phyloP scores from a whole-genome alignment of 2,797 vertebrate genomes.

The Botia almorhae region DNA sequence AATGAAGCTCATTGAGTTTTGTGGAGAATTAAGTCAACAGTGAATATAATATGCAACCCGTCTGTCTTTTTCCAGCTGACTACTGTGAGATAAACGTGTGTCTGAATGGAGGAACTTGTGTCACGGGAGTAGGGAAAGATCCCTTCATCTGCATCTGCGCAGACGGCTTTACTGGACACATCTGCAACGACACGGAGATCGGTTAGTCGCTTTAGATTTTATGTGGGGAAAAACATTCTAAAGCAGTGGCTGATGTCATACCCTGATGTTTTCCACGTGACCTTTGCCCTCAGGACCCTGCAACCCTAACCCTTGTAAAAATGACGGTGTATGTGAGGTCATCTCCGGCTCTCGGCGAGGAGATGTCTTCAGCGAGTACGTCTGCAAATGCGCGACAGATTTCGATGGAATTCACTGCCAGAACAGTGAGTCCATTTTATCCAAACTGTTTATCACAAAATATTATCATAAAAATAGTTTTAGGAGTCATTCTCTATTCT shows the following conservation, averaged over 20 bases:
- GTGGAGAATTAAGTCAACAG: background rate
- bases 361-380: constrained; percentile 86
- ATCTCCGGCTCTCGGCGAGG: constrained; percentile 76
- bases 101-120: constrained; percentile 90
- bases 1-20: background rate
- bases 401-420: constrained; percentile 90
- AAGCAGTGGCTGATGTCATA: constrained; percentile 3
- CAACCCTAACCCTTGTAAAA: constrained; percentile 89
- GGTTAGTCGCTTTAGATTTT: constrained; percentile 71
- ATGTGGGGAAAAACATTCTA: background rate
- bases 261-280: constrained; percentile 2
- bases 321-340: constrained; percentile 82
- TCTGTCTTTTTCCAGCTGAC: constrained; percentile 78
- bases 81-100: constrained; percentile 86
- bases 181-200: constrained; percentile 88
- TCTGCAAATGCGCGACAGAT: constrained; percentile 86
- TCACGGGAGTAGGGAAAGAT: constrained; percentile 71
- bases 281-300: constrained; percentile 81
- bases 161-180: constrained; percentile 86
- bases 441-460: background rate
- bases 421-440: constrained; percentile 80
- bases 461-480: too few species aligned
- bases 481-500: too few species aligned
- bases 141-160: constrained; percentile 90
- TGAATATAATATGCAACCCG: background rate